Evolutionary conservation across 2,888 invertebrate species (phyloP), one percentile per base, ranked within the genome.

Genomic region (Eilema griseolum): DNA sequence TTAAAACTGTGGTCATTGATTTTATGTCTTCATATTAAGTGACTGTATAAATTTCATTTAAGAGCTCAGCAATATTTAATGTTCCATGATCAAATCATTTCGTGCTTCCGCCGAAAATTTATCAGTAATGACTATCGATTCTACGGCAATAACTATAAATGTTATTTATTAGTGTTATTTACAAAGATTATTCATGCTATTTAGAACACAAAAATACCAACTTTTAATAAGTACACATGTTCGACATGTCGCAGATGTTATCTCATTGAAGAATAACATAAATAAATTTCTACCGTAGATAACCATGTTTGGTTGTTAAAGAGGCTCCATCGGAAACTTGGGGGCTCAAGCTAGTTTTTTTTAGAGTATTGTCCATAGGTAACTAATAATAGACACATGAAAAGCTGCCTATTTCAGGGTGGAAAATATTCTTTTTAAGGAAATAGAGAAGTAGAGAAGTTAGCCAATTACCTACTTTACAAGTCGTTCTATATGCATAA

Each of bases 71-170:
- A 11, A 37, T 62, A 24, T 62, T 16, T 10, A 62, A 62, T 41
- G 62, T 26, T 37, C 7, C 23, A 23, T 16, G 61, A 62, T 52
- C 28, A 41, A 64, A 41, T 64, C n/a, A 64, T n/a, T 52, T 28
- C 20, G 26, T 26, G 24, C 28, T 46, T 46, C 46, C 61, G 61
- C 23, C 16, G n/a, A 59, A 33, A 52, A 60, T 24, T 26, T 24
- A 37, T 66, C 11, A 57, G 33, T 23, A 56, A 33, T n/a, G n/a
- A 41, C 31, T 3, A 14, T 31, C 23, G 31, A 64, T 52, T 64
- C 52, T 28, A 28, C 10, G 28, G n/a, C 11, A 41, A 62, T 62
- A 41, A 41, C 24, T 24, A 62, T 23, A 62, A 26, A 41, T 26
- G 16, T 62, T 41, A 41, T 26, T 41, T 24, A 62, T 62, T 41